Evolutionary conservation across 1,140 invertebrate species (phyloP).

Genomic region (Pollicipes pollicipes): DNA sequence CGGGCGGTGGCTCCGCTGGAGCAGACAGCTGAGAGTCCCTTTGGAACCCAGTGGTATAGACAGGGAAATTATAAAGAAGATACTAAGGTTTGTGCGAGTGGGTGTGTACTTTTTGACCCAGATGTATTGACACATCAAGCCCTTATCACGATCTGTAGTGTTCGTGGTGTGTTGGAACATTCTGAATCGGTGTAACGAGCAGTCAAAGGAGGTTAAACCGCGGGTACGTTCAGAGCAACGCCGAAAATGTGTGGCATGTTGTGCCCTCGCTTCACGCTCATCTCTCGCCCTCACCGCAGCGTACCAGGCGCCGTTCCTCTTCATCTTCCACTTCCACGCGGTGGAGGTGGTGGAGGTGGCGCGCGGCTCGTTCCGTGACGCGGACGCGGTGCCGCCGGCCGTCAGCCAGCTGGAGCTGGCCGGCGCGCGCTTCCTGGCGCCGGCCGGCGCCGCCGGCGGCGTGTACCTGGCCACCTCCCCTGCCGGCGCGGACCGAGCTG

Average conservation of each 20-base stretch:
- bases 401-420: neutral
- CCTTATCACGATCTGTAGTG: neutral
- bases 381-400: neutral
- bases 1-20: neutral
- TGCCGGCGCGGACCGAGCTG: neutral
- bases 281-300: constrained; percentile 30
- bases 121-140: too few relatives aligned
- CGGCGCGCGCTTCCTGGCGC: neutral
- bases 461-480: neutral
- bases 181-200: too few relatives aligned
- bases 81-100: too few relatives aligned
- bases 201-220: too few relatives aligned
- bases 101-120: too few relatives aligned
- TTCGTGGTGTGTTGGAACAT: neutral
- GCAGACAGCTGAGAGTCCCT: neutral
- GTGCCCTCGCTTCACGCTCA: too few relatives aligned
- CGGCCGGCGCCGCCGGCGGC: neutral
- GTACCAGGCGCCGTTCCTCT: constrained; percentile 55
- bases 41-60: too few relatives aligned
- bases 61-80: too few relatives aligned
- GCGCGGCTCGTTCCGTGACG: constrained; percentile 10
- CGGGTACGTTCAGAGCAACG: too few relatives aligned
- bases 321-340: constrained; percentile 48
- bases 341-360: constrained; percentile 37
- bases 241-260: too few relatives aligned